Percentiles rank a stretch among this genome's conserved stretches.
These are phyloP conservation scores for Dufourea novaeangliae DNA, from an alignment of 1,140 invertebrate species.

Conservation along the genomic window DNA sequence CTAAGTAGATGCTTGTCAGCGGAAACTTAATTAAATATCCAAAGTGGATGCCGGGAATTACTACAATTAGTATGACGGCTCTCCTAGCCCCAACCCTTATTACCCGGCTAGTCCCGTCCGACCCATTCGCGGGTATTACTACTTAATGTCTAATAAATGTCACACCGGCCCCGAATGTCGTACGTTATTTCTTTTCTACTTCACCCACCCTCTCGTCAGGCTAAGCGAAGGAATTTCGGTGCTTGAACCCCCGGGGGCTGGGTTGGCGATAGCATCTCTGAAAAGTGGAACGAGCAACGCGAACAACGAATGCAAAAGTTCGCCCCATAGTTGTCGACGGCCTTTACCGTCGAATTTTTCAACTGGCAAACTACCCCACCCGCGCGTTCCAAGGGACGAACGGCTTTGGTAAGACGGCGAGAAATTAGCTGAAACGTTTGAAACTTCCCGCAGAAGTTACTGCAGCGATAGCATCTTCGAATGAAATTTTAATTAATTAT, in stretches of 20 bases:
- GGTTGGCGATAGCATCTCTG: neutral
- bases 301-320: constrained; percentile 52
- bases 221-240: constrained; percentile 49
- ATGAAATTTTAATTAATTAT: constrained; percentile 47
- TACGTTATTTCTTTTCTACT: constrained; percentile 59
- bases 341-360: constrained; percentile 35
- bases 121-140: constrained; percentile 78
- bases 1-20: constrained; percentile 77
- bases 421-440: constrained; percentile 37
- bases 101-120: constrained; percentile 75
- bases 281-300: constrained; percentile 19
- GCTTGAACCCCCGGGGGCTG: constrained; percentile 3
- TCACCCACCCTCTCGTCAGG: neutral
- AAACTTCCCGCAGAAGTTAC: constrained; percentile 24
- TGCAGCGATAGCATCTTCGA: constrained; percentile 39
- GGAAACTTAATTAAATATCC: constrained; percentile 82
- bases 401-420: neutral
- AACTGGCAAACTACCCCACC: constrained; percentile 27
- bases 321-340: constrained; percentile 58
- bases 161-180: constrained; percentile 66
- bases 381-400: neutral
- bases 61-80: constrained; percentile 81
- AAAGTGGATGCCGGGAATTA: constrained; percentile 81
- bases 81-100: constrained; percentile 75
- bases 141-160: constrained; percentile 82